Percentiles rank a stretch among this genome's conserved stretches.
phyloP scores from a whole-genome alignment of 2,113 vertebrate genomes.

The Podarcis muralis region DNA sequence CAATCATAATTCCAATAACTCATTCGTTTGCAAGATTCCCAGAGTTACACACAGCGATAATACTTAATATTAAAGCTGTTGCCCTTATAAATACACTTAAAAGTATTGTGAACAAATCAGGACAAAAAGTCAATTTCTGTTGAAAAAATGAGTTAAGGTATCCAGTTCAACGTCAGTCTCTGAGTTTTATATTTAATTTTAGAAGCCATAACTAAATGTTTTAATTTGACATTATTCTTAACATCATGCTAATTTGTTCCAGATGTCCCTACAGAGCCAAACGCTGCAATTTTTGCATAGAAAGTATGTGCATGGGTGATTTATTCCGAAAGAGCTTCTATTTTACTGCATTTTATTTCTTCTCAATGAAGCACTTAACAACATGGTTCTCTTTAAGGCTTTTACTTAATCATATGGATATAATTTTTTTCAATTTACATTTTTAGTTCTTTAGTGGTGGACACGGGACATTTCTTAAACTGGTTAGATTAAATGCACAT shows the following conservation, averaged over 20 bases:
- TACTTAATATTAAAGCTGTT: slow-evolving; percentile 4
- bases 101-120: slow-evolving; percentile 34
- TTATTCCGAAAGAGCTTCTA: slow-evolving; percentile 82
- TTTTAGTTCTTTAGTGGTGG: slow-evolving; percentile 83
- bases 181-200: slow-evolving; percentile 74
- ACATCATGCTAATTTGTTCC: slow-evolving; percentile 78
- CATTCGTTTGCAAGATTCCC: background rate
- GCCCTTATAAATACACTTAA: slow-evolving; percentile 18
- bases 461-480: slow-evolving; percentile 84
- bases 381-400: slow-evolving; percentile 83
- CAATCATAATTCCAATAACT: slow-evolving; percentile 4
- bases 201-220: slow-evolving; percentile 77
- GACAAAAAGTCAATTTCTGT: slow-evolving; percentile 45
- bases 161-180: slow-evolving; percentile 61
- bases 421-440: slow-evolving; percentile 85
- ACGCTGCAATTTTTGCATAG: slow-evolving; percentile 72
- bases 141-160: slow-evolving; percentile 53
- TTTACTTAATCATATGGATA: slow-evolving; percentile 88
- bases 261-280: slow-evolving; percentile 53
- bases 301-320: slow-evolving; percentile 88
- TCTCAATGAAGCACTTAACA: slow-evolving; percentile 83
- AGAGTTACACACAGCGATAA: background rate
- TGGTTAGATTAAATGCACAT: slow-evolving; percentile 83
- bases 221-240: slow-evolving; percentile 80
- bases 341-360: slow-evolving; percentile 83